Percentiles rank a stretch among this genome's conserved stretches.
These are phyloP conservation scores for Monodelphis domestica DNA, from an alignment of 2,797 vertebrate species.

Conservation along the genomic window DNA sequence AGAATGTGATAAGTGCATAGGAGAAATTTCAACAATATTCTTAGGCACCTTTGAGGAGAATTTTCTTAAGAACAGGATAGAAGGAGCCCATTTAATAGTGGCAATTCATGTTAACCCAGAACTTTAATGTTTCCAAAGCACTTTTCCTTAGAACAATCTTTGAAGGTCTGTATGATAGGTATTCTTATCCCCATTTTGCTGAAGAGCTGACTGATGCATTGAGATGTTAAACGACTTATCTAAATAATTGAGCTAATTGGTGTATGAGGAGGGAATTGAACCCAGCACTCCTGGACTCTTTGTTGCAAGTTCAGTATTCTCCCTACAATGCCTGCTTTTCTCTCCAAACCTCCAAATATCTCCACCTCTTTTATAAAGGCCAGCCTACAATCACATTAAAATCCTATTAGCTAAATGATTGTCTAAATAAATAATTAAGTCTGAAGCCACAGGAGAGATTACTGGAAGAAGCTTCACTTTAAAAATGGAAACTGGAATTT, in stretches of 20 bases:
- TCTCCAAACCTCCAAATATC: not conserved
- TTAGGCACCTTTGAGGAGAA: not conserved
- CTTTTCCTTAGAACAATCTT: not conserved
- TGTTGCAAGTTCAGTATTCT: not conserved
- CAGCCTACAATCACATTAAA: not conserved
- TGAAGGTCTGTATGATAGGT: not conserved
- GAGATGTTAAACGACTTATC: not conserved
- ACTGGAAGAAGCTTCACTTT: not conserved
- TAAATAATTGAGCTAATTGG: not conserved
- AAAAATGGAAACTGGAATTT: not conserved
- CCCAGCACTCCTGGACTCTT: too few relatives aligned
- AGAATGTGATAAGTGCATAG: not conserved
- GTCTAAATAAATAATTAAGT: not conserved
- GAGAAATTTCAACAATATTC: not conserved
- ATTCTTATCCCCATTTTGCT: not conserved
- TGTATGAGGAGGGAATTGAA: too few relatives aligned
- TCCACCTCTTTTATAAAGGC: not conserved
- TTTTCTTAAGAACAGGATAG: not conserved
- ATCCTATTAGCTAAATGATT: conserved; percentile 1
- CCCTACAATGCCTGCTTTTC: not conserved
- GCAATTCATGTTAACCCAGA: not conserved
- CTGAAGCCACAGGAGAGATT: not conserved
- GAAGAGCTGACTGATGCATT: not conserved
- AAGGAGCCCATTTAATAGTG: not conserved
- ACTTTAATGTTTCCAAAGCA: not conserved